Percentiles rank a stretch among this genome's conserved stretches.
Conservation (phyloP, 2,888 invertebrate species). For the Stomorhina lunata region DNA sequence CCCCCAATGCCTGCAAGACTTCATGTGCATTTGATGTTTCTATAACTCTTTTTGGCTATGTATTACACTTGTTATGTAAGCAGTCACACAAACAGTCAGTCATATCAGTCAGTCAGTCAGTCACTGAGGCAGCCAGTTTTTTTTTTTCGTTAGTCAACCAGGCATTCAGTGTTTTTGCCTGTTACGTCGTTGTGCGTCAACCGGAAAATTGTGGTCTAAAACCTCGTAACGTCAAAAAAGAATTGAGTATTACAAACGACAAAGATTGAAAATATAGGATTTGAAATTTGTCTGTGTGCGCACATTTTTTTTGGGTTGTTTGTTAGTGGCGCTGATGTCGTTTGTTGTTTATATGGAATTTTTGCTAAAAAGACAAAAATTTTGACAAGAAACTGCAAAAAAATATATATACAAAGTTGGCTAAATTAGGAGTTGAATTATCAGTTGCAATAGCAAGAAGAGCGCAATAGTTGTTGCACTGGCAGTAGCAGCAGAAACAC, state of each 20-base stretch:
- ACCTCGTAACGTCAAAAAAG: constrained; percentile 38
- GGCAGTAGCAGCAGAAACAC: not conserved
- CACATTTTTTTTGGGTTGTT: too few species aligned
- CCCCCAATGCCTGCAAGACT: too few species aligned
- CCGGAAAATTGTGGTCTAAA: constrained; percentile 68
- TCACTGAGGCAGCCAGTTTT: not conserved
- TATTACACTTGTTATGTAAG: constrained; percentile 19
- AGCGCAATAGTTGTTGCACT: too few species aligned
- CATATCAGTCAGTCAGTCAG: too few species aligned
- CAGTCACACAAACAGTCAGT: not conserved
- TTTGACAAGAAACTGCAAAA: not conserved
- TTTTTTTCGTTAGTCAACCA: not conserved
- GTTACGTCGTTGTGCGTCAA: constrained; percentile 59
- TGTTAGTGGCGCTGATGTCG: not conserved
- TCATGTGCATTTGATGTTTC: constrained; percentile 20
- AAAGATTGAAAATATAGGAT: constrained; percentile 35
- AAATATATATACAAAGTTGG: not conserved
- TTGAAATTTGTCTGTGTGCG: constrained; percentile 40
- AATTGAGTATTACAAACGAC: constrained; percentile 45
- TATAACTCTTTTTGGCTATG: constrained; percentile 20
- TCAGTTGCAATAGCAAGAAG: constrained; percentile 13
- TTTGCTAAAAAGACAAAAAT: constrained; percentile 41
- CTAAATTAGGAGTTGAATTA: constrained; percentile 52
- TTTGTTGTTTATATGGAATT: constrained; percentile 41
- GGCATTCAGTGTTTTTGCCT: not conserved